Evolutionary conservation across 2,797 vertebrate species (phyloP).

Genomic region (Simalia tracyae): DNA sequence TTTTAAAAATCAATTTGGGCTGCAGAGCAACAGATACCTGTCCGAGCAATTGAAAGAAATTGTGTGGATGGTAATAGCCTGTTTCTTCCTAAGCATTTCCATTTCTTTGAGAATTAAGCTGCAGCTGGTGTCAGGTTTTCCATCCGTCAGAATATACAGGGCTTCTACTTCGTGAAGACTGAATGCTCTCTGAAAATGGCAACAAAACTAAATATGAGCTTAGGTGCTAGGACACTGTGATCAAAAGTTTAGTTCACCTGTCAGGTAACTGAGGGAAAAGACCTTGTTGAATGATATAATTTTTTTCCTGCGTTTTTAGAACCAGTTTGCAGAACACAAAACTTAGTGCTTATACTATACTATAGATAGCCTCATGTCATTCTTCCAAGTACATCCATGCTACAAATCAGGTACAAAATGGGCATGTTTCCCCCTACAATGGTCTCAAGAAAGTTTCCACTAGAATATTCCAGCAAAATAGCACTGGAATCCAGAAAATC

Average conservation of each 20-base stretch:
- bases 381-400: not conserved
- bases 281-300: not conserved
- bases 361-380: not conserved
- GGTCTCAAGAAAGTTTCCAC: not conserved
- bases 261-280: not conserved
- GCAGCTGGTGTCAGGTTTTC: constrained; percentile 79
- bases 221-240: not conserved
- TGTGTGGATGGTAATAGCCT: constrained; percentile 74
- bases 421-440: not conserved
- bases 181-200: constrained; percentile 74
- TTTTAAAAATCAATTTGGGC: not conserved
- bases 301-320: not conserved
- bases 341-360: not conserved
- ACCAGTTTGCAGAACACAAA: not conserved
- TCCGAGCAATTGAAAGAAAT: constrained; percentile 73
- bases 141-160: constrained; percentile 81
- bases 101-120: constrained; percentile 73
- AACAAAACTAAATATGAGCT: constrained; percentile 26
- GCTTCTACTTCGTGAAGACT: constrained; percentile 69
- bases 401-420: not conserved
- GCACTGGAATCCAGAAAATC: not conserved
- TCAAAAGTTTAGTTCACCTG: not conserved
- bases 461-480: not conserved
- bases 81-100: constrained; percentile 62
- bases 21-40: constrained; percentile 65